Percentiles rank a stretch among this genome's conserved stretches.
Conservation (phyloP, 2,888 invertebrate species). For the Chrysodeixis includens region DNA sequence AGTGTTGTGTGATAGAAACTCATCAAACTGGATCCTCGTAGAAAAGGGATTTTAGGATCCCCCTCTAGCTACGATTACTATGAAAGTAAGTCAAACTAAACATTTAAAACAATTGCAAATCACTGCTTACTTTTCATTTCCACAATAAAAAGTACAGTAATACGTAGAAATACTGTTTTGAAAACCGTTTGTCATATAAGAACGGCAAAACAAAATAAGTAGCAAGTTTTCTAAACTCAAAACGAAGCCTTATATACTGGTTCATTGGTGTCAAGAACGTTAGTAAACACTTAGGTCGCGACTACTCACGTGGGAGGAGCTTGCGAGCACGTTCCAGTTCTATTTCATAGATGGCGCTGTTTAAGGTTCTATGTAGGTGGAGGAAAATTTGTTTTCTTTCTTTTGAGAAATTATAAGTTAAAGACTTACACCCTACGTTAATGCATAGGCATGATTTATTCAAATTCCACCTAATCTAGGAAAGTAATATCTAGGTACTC, state of each 20-base stretch:
- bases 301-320: conserved; percentile 47
- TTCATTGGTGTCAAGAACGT: conserved; percentile 62
- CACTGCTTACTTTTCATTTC: neutral
- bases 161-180: neutral
- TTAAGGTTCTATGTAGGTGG: neutral
- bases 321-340: conserved; percentile 49
- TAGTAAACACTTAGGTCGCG: conserved; percentile 54
- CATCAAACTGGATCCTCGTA: conserved; percentile 77
- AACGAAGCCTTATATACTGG: conserved; percentile 24
- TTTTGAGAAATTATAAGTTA: no score
- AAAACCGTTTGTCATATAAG: conserved; percentile 18
- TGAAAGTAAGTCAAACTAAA: conserved; percentile 63
- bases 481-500: no score
- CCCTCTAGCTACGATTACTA: conserved; percentile 60
- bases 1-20: conserved; percentile 40
- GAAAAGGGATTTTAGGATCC: conserved; percentile 72
- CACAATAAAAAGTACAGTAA: neutral
- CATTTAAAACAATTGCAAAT: neutral
- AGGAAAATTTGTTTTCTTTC: neutral
- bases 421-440: no score
- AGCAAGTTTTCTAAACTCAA: conserved; percentile 63
- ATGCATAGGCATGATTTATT: no score
- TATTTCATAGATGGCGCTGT: conserved; percentile 71
- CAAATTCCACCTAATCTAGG: no score
- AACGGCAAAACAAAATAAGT: conserved; percentile 32